Evolutionary conservation across 2,113 vertebrate genomes (phyloP).

Genomic region (human (Homo sapiens)): DNA sequence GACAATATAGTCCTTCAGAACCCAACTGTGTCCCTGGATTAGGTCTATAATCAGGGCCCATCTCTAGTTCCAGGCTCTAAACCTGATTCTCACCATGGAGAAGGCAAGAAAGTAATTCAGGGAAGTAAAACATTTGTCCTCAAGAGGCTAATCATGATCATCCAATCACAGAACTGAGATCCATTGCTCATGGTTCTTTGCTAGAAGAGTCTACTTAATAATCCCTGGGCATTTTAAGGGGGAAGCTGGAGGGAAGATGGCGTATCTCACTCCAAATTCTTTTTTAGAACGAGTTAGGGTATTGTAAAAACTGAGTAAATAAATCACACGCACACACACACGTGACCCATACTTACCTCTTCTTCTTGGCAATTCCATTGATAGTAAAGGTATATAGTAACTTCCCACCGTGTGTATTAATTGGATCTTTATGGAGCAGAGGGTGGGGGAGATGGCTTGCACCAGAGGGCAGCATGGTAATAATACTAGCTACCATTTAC

Average conservation of each 20-base stretch:
- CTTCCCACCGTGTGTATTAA: neutral
- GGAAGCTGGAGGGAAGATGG: neutral
- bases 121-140: slow-evolving; percentile 20
- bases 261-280: neutral
- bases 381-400: neutral
- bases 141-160: neutral
- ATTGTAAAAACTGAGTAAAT: neutral
- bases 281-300: neutral
- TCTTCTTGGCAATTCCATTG: neutral
- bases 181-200: neutral
- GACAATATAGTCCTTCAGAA: neutral
- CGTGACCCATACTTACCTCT: neutral
- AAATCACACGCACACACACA: neutral
- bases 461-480: neutral
- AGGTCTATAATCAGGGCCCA: neutral
- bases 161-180: neutral
- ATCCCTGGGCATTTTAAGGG: neutral
- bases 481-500: neutral
- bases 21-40: neutral
- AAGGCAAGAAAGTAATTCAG: neutral
- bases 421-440: neutral
- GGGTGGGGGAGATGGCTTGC: neutral
- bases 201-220: neutral
- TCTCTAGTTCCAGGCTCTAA: neutral
- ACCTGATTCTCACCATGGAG: neutral